Evolutionary conservation across 2,888 invertebrate species (phyloP), one percentile per base, ranked within the genome.

Genomic region (Eubasilissa splendida): DNA sequence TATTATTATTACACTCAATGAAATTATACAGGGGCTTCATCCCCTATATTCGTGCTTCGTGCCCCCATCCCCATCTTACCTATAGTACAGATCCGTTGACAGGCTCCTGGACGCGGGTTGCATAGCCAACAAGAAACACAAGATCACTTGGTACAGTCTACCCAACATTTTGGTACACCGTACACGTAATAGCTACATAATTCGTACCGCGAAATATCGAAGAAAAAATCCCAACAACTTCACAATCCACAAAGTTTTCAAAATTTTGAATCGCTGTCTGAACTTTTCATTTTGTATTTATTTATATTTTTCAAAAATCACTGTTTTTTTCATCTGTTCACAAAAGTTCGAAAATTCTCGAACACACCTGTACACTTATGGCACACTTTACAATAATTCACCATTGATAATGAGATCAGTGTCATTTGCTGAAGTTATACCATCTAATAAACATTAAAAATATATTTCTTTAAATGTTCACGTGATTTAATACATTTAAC

Each of bases 31-130:
- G 42, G 42, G 42, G 42, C 22, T 42, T 7, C 42, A 7, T 7
- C 42, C 42, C 42, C 42, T 7, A 42, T 42, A 42, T 2, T 2
- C 42, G 42, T 42, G n/a, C n/a, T n/a, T n/a, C n/a, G n/a, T n/a
- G n/a, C n/a, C n/a, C 4, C n/a, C 12, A 53, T 22, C 53, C 53
- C 10, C 14, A 22, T 70, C 79, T 80, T 77, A 80, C 80, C 80
- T 80, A 58, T 77, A 81, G 66, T 82, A 84, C 42, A 84, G 75
- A 71, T 84, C 84, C 11, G 84, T 84, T 12, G 81, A 82, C 31
- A 84, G 81, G 75, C 84, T 84, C 68, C 77, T 81, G 9, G 84
- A 84, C 8, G 84, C 81, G 4, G 84, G 84, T 73, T 84, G 84
- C 79, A 81, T 84, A n/a, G 82, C 80, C 53, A 84, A 33, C 75